A percentile compares a stretch with the other conserved stretches of the same genome.
These are phyloP conservation scores for Caenorhabditis imperialis DNA, from an alignment of 2,888 invertebrate species.

Conservation along the genomic window DNA sequence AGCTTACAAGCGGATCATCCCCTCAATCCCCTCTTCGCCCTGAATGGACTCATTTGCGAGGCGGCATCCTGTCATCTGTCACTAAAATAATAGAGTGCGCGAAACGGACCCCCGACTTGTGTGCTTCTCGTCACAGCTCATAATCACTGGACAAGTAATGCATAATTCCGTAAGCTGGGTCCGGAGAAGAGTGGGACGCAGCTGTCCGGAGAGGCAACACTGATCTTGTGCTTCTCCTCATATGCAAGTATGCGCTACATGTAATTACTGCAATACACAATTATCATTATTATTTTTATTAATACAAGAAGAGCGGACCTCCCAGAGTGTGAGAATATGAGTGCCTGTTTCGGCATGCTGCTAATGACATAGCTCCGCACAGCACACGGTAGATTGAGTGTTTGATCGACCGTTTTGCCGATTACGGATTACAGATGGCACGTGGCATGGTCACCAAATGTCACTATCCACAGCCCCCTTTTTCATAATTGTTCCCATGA, in stretches of 20 bases:
- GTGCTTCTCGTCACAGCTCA: conserved; percentile 56
- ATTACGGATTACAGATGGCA: background rate
- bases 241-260: conserved; percentile 9
- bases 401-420: conserved; percentile 35
- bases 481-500: background rate
- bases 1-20: conserved; percentile 48
- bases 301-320: conserved; percentile 18
- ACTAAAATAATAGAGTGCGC: conserved; percentile 54
- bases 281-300: conserved; percentile 56
- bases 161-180: conserved; percentile 46
- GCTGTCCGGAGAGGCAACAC: conserved; percentile 37
- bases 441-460: conserved; percentile 12
- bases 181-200: conserved; percentile 39
- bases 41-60: conserved; percentile 37
- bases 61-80: conserved; percentile 55
- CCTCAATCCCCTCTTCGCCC: conserved; percentile 29
- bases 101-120: conserved; percentile 32
- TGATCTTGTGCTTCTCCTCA: conserved; percentile 42
- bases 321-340: conserved; percentile 23
- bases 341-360: conserved; percentile 31
- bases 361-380: conserved; percentile 40
- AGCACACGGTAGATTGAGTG: conserved; percentile 37
- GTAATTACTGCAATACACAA: conserved; percentile 51
- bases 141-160: conserved; percentile 60
- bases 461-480: background rate